Evolutionary conservation across 2,888 invertebrate genomes (phyloP), one percentile per base, ranked within the genome.

Genomic region (Gari tellinella): DNA sequence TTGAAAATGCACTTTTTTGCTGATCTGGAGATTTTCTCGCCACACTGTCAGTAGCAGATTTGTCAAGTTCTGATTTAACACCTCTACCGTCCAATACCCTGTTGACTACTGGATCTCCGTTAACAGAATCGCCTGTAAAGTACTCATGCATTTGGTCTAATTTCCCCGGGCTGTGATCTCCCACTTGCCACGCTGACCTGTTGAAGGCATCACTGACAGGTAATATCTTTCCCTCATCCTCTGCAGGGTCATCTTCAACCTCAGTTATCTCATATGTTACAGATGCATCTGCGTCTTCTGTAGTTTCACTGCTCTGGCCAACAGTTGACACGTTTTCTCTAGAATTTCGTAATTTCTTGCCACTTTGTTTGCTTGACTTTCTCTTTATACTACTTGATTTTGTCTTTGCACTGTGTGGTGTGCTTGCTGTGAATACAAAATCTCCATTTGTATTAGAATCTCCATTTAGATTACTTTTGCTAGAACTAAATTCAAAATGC

Each of bases 71-170:
- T 17, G 56, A 60, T 49, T 61, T 61, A 19, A 78, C 57, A 19
- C 17, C 52, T 25, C 43, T 61, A 10, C 78, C 78, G 57, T 68
- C 58, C 21, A 78, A 49, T 38, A 41, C 63, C 51, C 65, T 48
- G 8, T 45, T 60, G n/a, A 78, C 67, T n/a, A 52, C 43, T 37
- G 73, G 78, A 48, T 78, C 78, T 25, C 43, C 70, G 17, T 37
- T 48, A 5, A 56, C 60, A 31, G 60, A 55, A 31, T 64, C 38
- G 7, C 78, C 78, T 38, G 57, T 74, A 40, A 78, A 78, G 25
- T 61, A 78, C 61, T 70, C 67, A 8, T 78, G 72, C 62, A 78
- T 74, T 53, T 43, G 19, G 48, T 78, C 74, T 23, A 78, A 40
- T 40, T 66, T 63, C 31, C 67, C 64, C 15, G 70, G 66, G 38